phyloP scores from a whole-genome alignment of 2,888 invertebrate species.

The Lasioglossum oenotherae region DNA sequence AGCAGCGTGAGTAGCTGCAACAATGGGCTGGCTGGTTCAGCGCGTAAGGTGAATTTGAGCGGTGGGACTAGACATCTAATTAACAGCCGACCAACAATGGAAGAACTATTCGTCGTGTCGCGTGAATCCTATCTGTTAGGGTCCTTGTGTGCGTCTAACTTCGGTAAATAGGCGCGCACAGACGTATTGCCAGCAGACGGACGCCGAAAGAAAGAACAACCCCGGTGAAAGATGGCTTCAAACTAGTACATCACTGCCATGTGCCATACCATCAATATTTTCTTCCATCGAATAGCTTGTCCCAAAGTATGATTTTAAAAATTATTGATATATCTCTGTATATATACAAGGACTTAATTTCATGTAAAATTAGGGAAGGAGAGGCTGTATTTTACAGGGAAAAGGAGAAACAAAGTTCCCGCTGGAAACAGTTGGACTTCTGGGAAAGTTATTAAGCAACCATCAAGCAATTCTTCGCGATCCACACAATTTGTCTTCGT shows the following conservation, averaged over 20 bases:
- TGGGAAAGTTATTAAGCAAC: background rate
- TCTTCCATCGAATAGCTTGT: background rate
- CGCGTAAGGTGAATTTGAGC: constrained; percentile 82
- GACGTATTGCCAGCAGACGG: constrained; percentile 25
- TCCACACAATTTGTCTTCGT: constrained; percentile 40
- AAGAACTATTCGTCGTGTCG: constrained; percentile 81
- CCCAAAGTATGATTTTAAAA: background rate
- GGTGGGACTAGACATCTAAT: constrained; percentile 83
- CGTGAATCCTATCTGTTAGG: constrained; percentile 78
- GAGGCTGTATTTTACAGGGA: background rate
- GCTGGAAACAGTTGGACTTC: background rate
- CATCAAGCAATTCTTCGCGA: background rate
- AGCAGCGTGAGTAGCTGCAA: constrained; percentile 61
- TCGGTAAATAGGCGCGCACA: constrained; percentile 22
- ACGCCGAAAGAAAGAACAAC: constrained; percentile 34
- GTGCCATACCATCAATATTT: background rate
- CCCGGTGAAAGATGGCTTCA: background rate
- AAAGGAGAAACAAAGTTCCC: background rate
- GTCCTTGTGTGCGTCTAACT: constrained; percentile 52
- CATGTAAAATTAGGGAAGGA: background rate
- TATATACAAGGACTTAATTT: background rate
- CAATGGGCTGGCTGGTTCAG: constrained; percentile 68
- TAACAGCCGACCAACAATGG: constrained; percentile 82
- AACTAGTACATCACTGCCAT: background rate
- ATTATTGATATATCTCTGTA: background rate